Base-by-base conservation (phyloP, 2,113 vertebrate species). In the Thalassoma bifasciatum region DNA sequence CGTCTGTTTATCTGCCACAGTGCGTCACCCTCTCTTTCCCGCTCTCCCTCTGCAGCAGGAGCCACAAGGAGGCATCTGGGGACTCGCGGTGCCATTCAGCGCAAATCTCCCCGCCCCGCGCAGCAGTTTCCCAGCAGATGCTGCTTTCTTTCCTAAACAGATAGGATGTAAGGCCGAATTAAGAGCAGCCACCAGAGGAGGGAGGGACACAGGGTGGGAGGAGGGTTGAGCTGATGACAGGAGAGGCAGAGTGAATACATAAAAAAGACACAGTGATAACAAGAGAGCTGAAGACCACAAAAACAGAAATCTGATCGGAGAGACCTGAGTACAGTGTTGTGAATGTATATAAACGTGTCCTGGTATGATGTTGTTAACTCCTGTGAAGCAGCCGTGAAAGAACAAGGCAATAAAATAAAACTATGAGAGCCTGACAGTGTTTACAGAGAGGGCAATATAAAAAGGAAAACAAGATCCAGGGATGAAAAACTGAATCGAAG, bases 81-180 rank as follows among this genome's bases (percentile, higher is more conserved):
- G 82, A 76, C 79, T 74, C 12, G 66, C 68, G 77, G 69, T 69
- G 70, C 65, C 66, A 58, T 76, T 84, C 76, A 70, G 89, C 76
- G 24, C 62, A 49, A 85, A 79, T 75, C 56, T 64, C 49, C 44
- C 71, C 74, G 30, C 74, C 56, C 60, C 57, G 42, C 63, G 44
- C 57, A 40, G 56, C 77, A 51, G 66, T 77, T 84, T 86, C 83
- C 82, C 81, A 80, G 76, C 72, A 88, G 82, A 83, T 60, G 36
- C 61, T 22, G 65, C 58, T 62, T 72, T 82, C 70, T 74, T 84
- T 79, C 71, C 85, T 84, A 88, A 89, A 91, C 84, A 89, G 88
- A 88, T 58, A 38, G 38, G 56, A 85, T 65, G 77, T 46, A 50
- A 72, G 46, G 68, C 68, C 7, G 34, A 79, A 79, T 88, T 89